phyloP scores from a whole-genome alignment of 2,797 vertebrate species.

The Mus minutoides region DNA sequence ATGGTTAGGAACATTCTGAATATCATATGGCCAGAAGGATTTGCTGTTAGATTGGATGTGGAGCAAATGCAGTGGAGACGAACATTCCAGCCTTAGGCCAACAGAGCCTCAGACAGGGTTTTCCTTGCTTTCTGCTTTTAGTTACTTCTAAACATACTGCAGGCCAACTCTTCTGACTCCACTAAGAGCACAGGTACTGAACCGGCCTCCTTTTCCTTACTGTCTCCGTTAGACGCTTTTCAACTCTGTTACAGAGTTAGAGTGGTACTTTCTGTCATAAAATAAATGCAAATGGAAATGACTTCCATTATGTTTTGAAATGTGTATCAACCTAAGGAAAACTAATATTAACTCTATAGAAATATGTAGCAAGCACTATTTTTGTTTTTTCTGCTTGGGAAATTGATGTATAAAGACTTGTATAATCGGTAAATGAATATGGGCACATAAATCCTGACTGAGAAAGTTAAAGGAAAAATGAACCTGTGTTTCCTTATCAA shows the following conservation, averaged over 20 bases:
- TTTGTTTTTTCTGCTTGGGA: slow-evolving; percentile 36
- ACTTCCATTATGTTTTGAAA: not conserved
- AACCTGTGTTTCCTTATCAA: slow-evolving; percentile 8
- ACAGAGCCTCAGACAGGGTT: not conserved
- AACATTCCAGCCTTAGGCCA: not conserved
- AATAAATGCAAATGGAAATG: not conserved
- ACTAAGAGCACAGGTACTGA: not conserved
- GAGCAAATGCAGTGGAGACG: not conserved
- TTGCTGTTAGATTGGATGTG: not conserved
- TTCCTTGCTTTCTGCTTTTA: not conserved
- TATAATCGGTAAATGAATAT: slow-evolving; percentile 49
- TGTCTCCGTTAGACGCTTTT: not conserved
- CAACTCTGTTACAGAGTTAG: not conserved
- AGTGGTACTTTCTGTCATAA: slow-evolving; percentile 5
- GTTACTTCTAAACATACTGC: not conserved
- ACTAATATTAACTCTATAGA: not conserved
- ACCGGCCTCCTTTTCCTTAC: not conserved
- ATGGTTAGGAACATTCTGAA: not conserved
- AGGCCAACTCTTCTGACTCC: not conserved
- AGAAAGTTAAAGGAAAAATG: slow-evolving; percentile 24
- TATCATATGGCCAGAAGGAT: not conserved
- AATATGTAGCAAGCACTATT: slow-evolving; percentile 33
- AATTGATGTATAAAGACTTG: not conserved
- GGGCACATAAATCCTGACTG: not conserved
- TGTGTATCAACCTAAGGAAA: slow-evolving; percentile 6